Evolutionary conservation across 2,113 vertebrate genomes (phyloP).

Genomic region (Brachyhypopomus gauderio): DNA sequence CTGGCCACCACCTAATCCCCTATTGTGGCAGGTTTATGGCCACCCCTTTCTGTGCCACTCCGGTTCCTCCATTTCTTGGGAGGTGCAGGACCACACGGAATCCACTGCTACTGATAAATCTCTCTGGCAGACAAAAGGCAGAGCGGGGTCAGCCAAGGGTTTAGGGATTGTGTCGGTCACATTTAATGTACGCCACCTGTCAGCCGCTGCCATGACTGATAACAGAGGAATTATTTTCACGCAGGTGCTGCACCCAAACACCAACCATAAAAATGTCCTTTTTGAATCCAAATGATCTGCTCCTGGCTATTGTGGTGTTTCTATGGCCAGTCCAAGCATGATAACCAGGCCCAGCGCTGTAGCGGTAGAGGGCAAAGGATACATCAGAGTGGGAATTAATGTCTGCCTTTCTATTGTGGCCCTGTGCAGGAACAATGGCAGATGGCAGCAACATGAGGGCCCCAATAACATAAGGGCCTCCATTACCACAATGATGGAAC

Average conservation of each 20-base stretch:
- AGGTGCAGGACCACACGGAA: slow-evolving; percentile 58
- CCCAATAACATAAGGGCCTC: slow-evolving; percentile 27
- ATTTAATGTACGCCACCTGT: slow-evolving; percentile 55
- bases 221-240: slow-evolving; percentile 58
- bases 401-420: slow-evolving; percentile 50
- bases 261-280: slow-evolving; percentile 56
- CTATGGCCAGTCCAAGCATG: slow-evolving; percentile 38
- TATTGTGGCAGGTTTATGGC: slow-evolving; percentile 57
- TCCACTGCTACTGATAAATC: slow-evolving; percentile 60
- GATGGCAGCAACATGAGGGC: slow-evolving; percentile 35
- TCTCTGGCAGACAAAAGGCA: slow-evolving; percentile 49
- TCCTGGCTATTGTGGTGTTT: slow-evolving; percentile 53
- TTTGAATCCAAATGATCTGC: slow-evolving; percentile 56
- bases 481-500: slow-evolving; percentile 38
- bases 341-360: slow-evolving; percentile 45
- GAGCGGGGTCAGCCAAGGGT: slow-evolving; percentile 56
- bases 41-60: slow-evolving; percentile 38
- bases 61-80: slow-evolving; percentile 49
- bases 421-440: slow-evolving; percentile 44
- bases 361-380: slow-evolving; percentile 18
- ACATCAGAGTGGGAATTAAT: slow-evolving; percentile 34
- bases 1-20: slow-evolving; percentile 59
- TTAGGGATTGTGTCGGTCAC: slow-evolving; percentile 54
- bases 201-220: slow-evolving; percentile 58
- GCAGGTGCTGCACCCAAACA: slow-evolving; percentile 47